A percentile compares a stretch with the other conserved stretches of the same genome.
Conservation (phyloP, 23 tunicate genomes). For the Oikopleura dioica region DNA sequence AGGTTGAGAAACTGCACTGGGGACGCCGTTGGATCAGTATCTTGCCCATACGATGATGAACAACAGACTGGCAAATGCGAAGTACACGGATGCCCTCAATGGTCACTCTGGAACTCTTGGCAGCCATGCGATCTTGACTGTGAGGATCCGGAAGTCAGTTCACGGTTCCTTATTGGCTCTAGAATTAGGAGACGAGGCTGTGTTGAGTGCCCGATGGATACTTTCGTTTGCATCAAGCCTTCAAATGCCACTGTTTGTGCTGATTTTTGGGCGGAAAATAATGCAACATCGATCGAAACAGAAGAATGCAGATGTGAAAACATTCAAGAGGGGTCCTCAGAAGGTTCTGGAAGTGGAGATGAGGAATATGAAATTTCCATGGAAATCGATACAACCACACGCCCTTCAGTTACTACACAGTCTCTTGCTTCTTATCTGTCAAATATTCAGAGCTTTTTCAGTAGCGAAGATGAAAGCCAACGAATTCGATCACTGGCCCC, state of each 20-base stretch:
- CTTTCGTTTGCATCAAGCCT: neutral
- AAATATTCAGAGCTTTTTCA: too few relatives aligned
- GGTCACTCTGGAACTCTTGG: neutral
- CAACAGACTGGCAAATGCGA: neutral
- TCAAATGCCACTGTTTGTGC: neutral
- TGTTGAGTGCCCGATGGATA: neutral
- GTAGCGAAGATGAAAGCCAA: too few relatives aligned
- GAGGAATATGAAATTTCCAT: too few relatives aligned
- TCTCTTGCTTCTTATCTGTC: too few relatives aligned
- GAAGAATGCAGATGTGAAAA: too few relatives aligned
- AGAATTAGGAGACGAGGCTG: neutral
- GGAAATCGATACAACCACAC: too few relatives aligned
- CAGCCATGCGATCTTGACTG: neutral
- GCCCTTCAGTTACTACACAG: too few relatives aligned
- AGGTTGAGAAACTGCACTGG: neutral
- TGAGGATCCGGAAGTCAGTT: neutral
- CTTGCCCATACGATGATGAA: neutral
- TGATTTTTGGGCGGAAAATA: neutral
- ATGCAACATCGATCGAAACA: too few relatives aligned
- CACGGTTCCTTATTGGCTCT: neutral
- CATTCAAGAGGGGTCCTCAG: too few relatives aligned
- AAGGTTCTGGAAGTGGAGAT: too few relatives aligned
- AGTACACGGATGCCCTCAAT: neutral
- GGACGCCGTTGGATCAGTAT: neutral
- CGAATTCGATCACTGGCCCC: too few relatives aligned